A percentile compares a stretch with the other conserved stretches of the same genome.
phyloP scores from a whole-genome alignment of 1,140 invertebrate species.

The Drosophila pallidifrons region DNA sequence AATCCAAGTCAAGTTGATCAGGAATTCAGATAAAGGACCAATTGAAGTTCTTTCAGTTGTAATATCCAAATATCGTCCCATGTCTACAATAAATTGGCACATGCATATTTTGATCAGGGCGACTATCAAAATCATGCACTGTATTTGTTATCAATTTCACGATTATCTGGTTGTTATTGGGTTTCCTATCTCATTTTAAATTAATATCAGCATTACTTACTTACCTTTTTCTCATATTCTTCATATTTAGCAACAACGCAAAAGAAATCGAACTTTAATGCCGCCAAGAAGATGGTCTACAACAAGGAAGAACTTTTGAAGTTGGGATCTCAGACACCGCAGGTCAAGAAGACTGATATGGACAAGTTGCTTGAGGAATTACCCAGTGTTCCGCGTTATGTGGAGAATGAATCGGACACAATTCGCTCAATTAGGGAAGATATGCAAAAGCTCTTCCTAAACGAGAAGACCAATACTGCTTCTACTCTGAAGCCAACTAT shows the following conservation, averaged over 20 bases:
- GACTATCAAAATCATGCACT: slow-evolving; percentile 24
- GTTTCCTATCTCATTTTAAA: neutral
- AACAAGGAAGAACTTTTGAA: slow-evolving; percentile 57
- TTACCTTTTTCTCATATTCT: neutral
- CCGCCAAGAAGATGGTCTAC: slow-evolving; percentile 42
- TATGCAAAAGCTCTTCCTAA: slow-evolving; percentile 40
- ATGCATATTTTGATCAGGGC: slow-evolving; percentile 30
- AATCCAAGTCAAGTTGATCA: slow-evolving; percentile 27
- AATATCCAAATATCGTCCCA: slow-evolving; percentile 33
- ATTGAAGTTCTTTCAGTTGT: slow-evolving; percentile 32
- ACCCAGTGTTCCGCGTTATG: slow-evolving; percentile 55
- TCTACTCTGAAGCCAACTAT: neutral
- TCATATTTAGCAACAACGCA: slow-evolving; percentile 26
- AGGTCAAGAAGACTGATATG: slow-evolving; percentile 38
- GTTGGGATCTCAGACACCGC: slow-evolving; percentile 5
- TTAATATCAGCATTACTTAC: neutral
- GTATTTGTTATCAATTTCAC: slow-evolving; percentile 16
- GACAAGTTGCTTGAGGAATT: slow-evolving; percentile 63
- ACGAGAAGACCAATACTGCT: neutral
- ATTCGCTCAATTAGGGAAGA: slow-evolving; percentile 37
- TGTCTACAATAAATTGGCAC: slow-evolving; percentile 45
- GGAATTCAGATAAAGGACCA: slow-evolving; percentile 23
- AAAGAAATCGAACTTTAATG: slow-evolving; percentile 14
- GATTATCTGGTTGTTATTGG: slow-evolving; percentile 35
- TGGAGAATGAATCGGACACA: slow-evolving; percentile 35